Evolutionary conservation across 2,113 vertebrate genomes (phyloP).

Genomic region (Marmota monax): DNA sequence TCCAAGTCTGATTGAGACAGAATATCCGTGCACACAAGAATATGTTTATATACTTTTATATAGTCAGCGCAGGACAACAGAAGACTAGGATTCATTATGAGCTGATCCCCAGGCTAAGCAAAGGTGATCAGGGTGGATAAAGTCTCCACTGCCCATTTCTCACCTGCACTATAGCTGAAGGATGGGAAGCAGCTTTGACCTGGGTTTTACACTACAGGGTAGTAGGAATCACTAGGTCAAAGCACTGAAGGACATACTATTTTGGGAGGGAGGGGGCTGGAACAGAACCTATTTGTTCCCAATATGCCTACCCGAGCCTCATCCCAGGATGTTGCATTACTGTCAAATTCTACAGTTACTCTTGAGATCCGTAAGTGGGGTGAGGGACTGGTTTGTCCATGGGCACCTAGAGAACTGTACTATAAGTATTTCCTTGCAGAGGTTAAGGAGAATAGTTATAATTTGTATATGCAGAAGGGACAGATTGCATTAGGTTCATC

Average conservation of each 20-base stretch:
- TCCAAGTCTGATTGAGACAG: not conserved
- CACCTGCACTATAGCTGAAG: not conserved
- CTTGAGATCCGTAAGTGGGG: not conserved
- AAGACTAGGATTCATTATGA: not conserved
- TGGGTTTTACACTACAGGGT: not conserved
- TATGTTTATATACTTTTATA: too few species aligned
- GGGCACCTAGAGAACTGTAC: not conserved
- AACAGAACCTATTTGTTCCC: not conserved
- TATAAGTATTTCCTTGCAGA: not conserved
- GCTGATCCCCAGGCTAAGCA: not conserved
- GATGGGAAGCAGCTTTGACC: not conserved
- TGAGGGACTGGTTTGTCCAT: not conserved
- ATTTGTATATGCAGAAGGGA: not conserved
- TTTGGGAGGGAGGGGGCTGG: too few species aligned
- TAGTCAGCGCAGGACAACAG: not conserved
- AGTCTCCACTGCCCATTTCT: not conserved
- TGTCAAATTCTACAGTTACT: not conserved
- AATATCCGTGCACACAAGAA: not conserved
- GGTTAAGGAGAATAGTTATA: not conserved
- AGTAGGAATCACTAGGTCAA: not conserved
- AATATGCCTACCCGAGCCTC: too few species aligned
- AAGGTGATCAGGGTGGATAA: not conserved
- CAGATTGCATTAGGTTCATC: not conserved
- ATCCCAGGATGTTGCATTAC: not conserved
- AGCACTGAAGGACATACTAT: not conserved